These are phyloP conservation scores for Myxocyprinus asiaticus DNA, from an alignment of 2,113 vertebrate genomes.

Conservation along the genomic window DNA sequence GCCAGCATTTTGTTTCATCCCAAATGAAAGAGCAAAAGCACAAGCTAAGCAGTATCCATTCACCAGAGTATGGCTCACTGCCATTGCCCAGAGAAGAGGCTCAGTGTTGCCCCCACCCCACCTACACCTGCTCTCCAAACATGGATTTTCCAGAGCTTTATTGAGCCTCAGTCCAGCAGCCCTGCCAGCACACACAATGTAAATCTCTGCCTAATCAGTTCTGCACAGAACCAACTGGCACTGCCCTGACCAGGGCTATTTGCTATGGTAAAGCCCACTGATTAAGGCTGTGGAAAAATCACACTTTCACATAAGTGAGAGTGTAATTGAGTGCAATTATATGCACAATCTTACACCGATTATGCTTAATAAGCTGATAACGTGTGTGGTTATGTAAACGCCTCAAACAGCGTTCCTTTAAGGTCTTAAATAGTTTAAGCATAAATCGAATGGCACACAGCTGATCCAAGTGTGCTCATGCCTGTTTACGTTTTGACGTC, in stretches of 20 bases:
- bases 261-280: too few species aligned
- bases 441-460: too few species aligned
- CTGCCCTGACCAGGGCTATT: constrained; percentile 48
- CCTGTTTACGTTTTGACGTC: too few species aligned
- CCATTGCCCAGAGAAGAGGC: constrained; percentile 64
- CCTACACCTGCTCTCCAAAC: constrained; percentile 62
- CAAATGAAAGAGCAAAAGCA: constrained; percentile 64
- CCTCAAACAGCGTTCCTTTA: too few species aligned
- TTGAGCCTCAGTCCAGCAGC: constrained; percentile 62
- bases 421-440: too few species aligned
- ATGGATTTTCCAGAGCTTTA: constrained; percentile 76
- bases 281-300: too few species aligned
- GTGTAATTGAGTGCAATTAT: too few species aligned
- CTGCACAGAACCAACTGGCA: constrained; percentile 61
- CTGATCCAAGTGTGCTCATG: too few species aligned
- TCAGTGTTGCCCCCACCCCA: constrained; percentile 45
- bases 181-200: constrained; percentile 66
- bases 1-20: constrained; percentile 68
- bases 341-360: too few species aligned
- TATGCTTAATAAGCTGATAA: too few species aligned
- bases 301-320: too few species aligned
- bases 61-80: constrained; percentile 50
- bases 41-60: constrained; percentile 77
- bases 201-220: constrained; percentile 78
- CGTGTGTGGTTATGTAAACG: too few species aligned